Evolutionary conservation across 2,113 vertebrate genomes (phyloP), one percentile per base, ranked within the genome.

Genomic region (Rissa tridactyla): DNA sequence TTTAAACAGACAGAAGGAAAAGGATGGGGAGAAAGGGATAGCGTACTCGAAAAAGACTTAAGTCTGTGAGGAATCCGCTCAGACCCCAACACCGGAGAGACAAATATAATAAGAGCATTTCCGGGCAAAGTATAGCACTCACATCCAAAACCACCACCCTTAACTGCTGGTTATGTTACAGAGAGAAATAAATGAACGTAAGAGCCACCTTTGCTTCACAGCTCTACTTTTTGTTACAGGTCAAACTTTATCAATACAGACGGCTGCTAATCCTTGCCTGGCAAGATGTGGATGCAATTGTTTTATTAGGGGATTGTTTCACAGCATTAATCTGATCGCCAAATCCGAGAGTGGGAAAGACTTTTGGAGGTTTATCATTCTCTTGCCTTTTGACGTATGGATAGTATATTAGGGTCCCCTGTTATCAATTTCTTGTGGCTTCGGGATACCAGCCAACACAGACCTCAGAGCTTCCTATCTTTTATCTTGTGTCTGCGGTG

Each of bases 401-500:
- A 61, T 69, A 79, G 66, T 79, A 6, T 84, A 82, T 89, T 69
- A 93, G 62, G 61, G 75, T 92, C 68, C 46, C 54, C 11, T 82
- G 82, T 87, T 90, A 95, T 92, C 92, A 94, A 85, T 95, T 92
- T 92, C 78, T 94, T 88, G 78, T 94, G 92, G 94, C 94, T 96
- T 91, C 94, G 85, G 86, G 91, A 94, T 46, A 87, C 84, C 89
- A 95, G 89, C 89, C 95, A 96, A 85, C 82, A 91, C 49, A 95
- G 92, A 90, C 71, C 92, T 92, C 78, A 92, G 91, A 70, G 70
- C 84, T 94, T 95, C 89, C 84, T 85, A 94, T 97, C 89, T 88
- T 96, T 95, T 94, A 88, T 96, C 89, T 93, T 94, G 55, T 60
- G 78, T 96, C 92, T 95, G 82, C 0, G 2, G 92, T 96, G 94